Base-by-base conservation (phyloP, 2,888 invertebrate genomes). In the Pollenia labialis region DNA sequence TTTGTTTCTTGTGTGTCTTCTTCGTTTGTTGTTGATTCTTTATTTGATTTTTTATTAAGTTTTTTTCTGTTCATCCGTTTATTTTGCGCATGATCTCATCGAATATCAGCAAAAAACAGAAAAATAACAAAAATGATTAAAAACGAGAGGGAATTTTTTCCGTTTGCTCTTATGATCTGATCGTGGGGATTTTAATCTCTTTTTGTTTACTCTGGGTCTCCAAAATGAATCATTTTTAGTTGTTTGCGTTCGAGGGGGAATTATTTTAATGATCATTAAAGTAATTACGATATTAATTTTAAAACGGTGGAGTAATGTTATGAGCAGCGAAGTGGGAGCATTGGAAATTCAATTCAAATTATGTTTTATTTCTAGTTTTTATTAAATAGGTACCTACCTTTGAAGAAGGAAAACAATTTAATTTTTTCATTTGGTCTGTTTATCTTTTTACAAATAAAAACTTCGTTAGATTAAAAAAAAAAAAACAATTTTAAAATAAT, bases 1-100 rank as follows among this genome's bases (percentile, higher is more conserved):
- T 2, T 23, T 23, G 23, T 23, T 2, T 23, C 23, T 23, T 16
- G 18, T 56, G 23, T 74, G 23, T 40, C 9, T 4, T 58, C 48
- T 69, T 58, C 46, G n/a, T 54, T 32, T 62, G 12, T 71, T 62
- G 9, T 56, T 58, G 12, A 10, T 56, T 23, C 6, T 68, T 68
- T 77, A 44, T 64, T 64, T 71, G 75, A 48, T 50, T 81, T 42
- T 1, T 32, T 56, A 68, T 75, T 42, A 9, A 14, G 11, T 1
- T 23, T 6, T 4, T 40, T 32, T 81, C 44, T 60, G 48, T 64
- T 72, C 48, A 46, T 82, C 77, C 54, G 42, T 87, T 83, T 74
- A 68, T 74, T 84, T 84, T 77, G 87, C 68, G 62, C 77, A 87
- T 87, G 87, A 87, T 87, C 87, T 87, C 87, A 87, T 87, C 87